These are phyloP conservation scores for Grammomys surdaster DNA, from an alignment of 2,113 vertebrate genomes.

Conservation along the genomic window DNA sequence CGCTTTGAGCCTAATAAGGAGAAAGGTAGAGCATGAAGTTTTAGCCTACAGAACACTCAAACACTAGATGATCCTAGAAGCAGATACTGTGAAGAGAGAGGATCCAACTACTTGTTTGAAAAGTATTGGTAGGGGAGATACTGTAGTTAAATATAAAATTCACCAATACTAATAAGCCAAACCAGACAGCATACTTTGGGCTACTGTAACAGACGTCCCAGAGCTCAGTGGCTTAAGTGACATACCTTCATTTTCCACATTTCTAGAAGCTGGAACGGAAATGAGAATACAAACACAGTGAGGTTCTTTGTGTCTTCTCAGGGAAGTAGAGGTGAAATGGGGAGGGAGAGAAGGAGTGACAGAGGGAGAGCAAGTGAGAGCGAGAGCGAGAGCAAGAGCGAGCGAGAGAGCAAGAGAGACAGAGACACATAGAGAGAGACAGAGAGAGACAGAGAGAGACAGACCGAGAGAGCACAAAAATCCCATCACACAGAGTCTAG, in stretches of 20 bases:
- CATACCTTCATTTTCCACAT: background rate
- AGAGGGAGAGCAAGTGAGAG: background rate
- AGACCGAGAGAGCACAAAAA: background rate
- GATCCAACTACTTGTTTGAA: constrained; percentile 6
- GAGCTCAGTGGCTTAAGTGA: background rate
- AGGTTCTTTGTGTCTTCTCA: background rate
- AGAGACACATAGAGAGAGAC: background rate
- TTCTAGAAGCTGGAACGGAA: background rate
- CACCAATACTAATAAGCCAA: background rate
- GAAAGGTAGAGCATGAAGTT: background rate
- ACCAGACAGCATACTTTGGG: background rate
- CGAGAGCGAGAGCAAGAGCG: background rate
- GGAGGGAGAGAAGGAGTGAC: background rate
- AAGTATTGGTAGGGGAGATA: background rate
- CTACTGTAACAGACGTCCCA: background rate
- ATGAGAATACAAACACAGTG: background rate
- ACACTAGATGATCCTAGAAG: background rate
- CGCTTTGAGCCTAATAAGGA: background rate
- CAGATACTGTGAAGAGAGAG: background rate
- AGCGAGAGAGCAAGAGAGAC: background rate
- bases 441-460: background rate
- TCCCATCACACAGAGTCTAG: background rate
- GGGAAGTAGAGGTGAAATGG: background rate
- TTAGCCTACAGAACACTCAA: background rate
- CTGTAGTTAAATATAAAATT: background rate